A percentile compares a stretch with the other conserved stretches of the same genome.
phyloP scores from a whole-genome alignment of 2,113 vertebrate genomes.

The Notothenia coriiceps region DNA sequence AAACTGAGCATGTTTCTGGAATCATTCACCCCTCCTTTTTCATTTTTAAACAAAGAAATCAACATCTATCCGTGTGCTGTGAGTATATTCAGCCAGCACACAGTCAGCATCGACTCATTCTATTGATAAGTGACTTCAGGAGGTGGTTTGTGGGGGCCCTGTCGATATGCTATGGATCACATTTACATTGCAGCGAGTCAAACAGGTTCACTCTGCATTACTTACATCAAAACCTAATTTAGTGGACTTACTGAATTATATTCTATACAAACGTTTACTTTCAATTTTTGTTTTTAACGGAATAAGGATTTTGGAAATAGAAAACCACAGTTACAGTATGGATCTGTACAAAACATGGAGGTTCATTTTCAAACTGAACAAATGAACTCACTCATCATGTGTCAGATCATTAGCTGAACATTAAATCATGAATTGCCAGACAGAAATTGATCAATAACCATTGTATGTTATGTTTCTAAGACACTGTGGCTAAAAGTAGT shows the following conservation, averaged over 20 bases:
- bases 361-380: neutral
- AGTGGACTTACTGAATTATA: neutral
- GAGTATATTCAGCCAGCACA: neutral
- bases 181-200: constrained; percentile 1
- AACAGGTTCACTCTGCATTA: neutral
- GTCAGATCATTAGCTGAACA: neutral
- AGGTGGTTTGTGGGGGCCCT: neutral
- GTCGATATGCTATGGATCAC: neutral
- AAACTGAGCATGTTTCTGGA: no score
- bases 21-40: neutral
- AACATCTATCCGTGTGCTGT: neutral
- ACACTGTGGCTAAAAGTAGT: no score
- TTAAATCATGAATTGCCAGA: constrained; percentile 38
- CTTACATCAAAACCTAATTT: neutral
- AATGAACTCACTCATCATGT: neutral
- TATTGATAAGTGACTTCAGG: neutral
- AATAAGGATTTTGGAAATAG: neutral
- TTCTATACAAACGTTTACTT: no score
- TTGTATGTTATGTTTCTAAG: neutral
- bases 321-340: no score
- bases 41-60: neutral
- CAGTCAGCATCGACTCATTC: neutral
- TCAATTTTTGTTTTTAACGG: neutral
- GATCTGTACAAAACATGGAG: neutral
- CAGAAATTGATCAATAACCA: constrained; percentile 18